Evolutionary conservation across 2,797 vertebrate genomes (phyloP).

Genomic region (Falco naumanni): DNA sequence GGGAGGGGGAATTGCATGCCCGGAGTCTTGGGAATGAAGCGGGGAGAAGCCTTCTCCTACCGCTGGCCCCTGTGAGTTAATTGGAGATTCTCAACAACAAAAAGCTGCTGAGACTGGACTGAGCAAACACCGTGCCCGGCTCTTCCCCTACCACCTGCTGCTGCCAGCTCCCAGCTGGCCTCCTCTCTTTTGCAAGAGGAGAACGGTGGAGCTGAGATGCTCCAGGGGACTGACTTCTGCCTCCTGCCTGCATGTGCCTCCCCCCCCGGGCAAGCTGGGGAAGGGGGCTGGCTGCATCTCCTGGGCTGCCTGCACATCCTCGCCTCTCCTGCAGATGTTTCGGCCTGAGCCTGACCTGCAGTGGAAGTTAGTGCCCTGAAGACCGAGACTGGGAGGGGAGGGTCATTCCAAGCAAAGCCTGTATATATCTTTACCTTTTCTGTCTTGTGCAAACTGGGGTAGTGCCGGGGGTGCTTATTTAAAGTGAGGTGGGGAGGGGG

Average conservation of each 20-base stretch:
- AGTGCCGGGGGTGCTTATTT: constrained; percentile 55
- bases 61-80: neutral
- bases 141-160: neutral
- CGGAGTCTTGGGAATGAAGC: constrained; percentile 14
- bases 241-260: constrained; percentile 43
- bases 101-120: constrained; percentile 60
- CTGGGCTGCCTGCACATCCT: neutral
- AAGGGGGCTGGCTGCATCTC: neutral
- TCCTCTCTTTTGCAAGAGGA: constrained; percentile 42
- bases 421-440: constrained; percentile 66
- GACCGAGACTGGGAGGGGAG: constrained; percentile 39
- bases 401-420: constrained; percentile 3
- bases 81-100: neutral
- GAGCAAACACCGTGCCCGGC: neutral
- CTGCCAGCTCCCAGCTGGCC: neutral
- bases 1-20: constrained; percentile 56
- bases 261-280: neutral
- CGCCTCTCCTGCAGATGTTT: neutral
- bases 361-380: constrained; percentile 58
- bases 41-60: neutral
- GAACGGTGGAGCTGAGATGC: neutral
- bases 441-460: constrained; percentile 72
- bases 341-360: constrained; percentile 30
- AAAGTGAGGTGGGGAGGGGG: constrained; percentile 59
- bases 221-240: constrained; percentile 36